Conservation (phyloP, 1,140 invertebrate genomes). For the Lerema accius region DNA sequence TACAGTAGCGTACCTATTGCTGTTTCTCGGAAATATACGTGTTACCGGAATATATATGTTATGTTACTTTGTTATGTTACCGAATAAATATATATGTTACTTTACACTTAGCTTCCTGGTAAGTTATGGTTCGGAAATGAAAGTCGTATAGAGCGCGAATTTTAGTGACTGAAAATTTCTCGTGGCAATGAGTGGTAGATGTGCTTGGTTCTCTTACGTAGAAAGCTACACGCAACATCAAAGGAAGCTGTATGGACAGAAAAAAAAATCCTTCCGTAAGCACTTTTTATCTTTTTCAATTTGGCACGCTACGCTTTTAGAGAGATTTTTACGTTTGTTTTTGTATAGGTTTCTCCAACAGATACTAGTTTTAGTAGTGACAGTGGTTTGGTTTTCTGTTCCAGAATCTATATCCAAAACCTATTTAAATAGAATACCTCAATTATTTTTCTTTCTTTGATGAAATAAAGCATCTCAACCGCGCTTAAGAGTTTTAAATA, state of each 20-base stretch:
- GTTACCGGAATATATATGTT: no score
- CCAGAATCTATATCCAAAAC: no score
- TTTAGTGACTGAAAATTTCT: constrained; percentile 6
- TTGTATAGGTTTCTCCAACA: no score
- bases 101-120: not conserved
- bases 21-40: constrained; percentile 27
- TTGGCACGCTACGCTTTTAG: not conserved
- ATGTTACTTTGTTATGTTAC: no score
- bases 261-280: constrained; percentile 8
- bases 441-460: no score
- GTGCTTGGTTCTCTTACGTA: constrained; percentile 4
- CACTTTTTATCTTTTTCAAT: not conserved
- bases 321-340: no score
- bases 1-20: constrained; percentile 30
- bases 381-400: no score
- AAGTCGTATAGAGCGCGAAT: not conserved
- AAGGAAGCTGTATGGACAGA: constrained; percentile 3
- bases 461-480: no score
- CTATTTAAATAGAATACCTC: no score
- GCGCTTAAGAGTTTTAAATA: no score
- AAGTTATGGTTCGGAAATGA: not conserved
- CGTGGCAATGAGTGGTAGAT: constrained; percentile 3
- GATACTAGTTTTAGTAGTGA: no score
- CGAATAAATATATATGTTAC: no score
- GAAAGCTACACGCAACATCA: constrained; percentile 17